These are phyloP conservation scores for Cardiocondyla obscurior DNA, from an alignment of 1,140 invertebrate species.

Conservation along the genomic window DNA sequence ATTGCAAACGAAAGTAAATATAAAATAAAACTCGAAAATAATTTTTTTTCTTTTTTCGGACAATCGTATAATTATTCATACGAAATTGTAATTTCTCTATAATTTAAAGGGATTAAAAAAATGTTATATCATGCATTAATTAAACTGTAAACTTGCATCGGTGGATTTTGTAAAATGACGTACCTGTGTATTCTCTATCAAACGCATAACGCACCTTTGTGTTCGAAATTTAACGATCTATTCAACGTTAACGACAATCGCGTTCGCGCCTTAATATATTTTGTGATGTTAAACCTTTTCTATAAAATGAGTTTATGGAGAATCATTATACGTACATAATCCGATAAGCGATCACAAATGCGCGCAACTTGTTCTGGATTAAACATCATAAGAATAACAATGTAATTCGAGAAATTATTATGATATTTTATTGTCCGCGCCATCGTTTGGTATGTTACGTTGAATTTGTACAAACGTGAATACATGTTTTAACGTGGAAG, in stretches of 20 bases:
- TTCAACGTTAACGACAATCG: too few relatives aligned
- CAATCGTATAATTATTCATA: neutral
- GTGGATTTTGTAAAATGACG: neutral
- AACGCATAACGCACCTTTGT: constrained; percentile 24
- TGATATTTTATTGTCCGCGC: constrained; percentile 2
- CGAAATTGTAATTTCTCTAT: neutral
- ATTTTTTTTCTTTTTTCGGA: neutral
- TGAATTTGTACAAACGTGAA: neutral
- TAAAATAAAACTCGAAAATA: neutral
- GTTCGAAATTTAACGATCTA: constrained; percentile 30
- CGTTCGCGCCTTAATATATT: constrained; percentile 35
- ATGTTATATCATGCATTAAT: too few relatives aligned
- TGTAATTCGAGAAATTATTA: constrained; percentile 20
- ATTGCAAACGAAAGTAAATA: neutral
- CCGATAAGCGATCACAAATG: constrained; percentile 19
- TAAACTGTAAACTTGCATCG: too few relatives aligned
- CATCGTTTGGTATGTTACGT: neutral
- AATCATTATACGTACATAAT: constrained; percentile 29
- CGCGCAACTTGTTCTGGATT: constrained; percentile 17
- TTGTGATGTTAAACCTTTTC: neutral
- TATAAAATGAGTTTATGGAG: constrained; percentile 17
- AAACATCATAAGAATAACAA: constrained; percentile 30
- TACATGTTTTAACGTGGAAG: neutral
- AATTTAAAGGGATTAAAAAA: neutral
- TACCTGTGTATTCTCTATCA: constrained; percentile 6